Conservation (phyloP, 2,797 vertebrate species). For the Discoglossus pictus region DNA sequence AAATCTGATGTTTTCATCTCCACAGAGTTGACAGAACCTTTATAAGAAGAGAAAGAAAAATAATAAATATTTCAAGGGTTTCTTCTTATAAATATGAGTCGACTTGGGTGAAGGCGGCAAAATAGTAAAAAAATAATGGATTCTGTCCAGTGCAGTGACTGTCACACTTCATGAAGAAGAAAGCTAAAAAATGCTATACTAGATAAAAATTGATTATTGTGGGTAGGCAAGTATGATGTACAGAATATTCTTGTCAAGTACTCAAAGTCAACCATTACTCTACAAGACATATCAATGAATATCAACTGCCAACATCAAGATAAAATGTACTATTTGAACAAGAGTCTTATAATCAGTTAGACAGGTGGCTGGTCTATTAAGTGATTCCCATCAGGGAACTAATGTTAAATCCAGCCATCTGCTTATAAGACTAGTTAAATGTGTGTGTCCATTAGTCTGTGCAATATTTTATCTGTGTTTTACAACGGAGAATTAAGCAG, state of each 20-base stretch:
- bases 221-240: neutral
- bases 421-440: constrained; percentile 53
- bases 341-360: constrained; percentile 54
- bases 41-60: constrained; percentile 1
- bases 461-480: constrained; percentile 12
- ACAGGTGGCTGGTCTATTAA: constrained; percentile 58
- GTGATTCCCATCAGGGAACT: constrained; percentile 56
- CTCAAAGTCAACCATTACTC: constrained; percentile 23
- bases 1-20: neutral
- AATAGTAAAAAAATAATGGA: neutral
- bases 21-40: neutral
- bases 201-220: neutral
- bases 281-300: constrained; percentile 46
- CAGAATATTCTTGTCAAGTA: constrained; percentile 34
- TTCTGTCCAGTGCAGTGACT: neutral
- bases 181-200: neutral
- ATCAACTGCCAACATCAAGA: constrained; percentile 49
- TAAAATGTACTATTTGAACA: constrained; percentile 55
- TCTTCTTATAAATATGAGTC: constrained; percentile 6
- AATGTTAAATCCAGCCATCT: constrained; percentile 56
- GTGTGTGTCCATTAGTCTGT: constrained; percentile 6
- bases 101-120: neutral
- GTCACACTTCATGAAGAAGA: neutral
- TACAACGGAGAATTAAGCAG: constrained; percentile 34
- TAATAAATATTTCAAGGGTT: constrained; percentile 3